Percentiles rank a stretch among this genome's conserved stretches.
These are phyloP conservation scores for Pachyuromys duprasi DNA, from an alignment of 2,797 vertebrate species.

Conservation along the genomic window DNA sequence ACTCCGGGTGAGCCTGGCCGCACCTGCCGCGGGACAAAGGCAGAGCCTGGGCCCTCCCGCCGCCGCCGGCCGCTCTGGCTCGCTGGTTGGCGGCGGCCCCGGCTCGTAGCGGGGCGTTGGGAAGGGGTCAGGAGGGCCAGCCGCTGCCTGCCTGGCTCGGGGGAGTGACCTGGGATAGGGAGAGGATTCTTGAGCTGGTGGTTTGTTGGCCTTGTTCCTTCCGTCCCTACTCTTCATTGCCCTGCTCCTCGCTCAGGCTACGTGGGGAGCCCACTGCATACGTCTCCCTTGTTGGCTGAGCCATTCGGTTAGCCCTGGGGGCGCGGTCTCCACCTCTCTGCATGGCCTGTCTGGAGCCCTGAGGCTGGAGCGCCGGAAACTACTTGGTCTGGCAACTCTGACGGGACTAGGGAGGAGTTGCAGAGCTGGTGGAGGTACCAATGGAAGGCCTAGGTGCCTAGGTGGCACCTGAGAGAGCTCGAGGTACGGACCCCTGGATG, in stretches of 20 bases:
- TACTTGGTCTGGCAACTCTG: not conserved
- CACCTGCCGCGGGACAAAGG: slow-evolving; percentile 65
- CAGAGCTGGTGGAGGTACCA: not conserved
- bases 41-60: not conserved
- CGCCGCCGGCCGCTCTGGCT: not conserved
- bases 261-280: no score
- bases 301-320: not conserved
- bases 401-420: not conserved
- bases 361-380: slow-evolving; percentile 6
- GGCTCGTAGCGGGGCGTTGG: not conserved
- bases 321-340: not conserved
- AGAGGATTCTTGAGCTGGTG: not conserved
- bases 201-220: not conserved
- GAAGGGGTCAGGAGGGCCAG: not conserved
- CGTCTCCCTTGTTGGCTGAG: not conserved
- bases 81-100: not conserved
- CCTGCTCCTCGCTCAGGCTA: not conserved
- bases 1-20: slow-evolving; percentile 67
- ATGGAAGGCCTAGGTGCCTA: not conserved
- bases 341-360: not conserved
- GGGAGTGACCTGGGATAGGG: not conserved
- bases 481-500: not conserved
- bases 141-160: not conserved
- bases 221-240: not conserved
- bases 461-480: not conserved